Base-by-base conservation (phyloP, 2,888 invertebrate genomes). In the Alitta virens region DNA sequence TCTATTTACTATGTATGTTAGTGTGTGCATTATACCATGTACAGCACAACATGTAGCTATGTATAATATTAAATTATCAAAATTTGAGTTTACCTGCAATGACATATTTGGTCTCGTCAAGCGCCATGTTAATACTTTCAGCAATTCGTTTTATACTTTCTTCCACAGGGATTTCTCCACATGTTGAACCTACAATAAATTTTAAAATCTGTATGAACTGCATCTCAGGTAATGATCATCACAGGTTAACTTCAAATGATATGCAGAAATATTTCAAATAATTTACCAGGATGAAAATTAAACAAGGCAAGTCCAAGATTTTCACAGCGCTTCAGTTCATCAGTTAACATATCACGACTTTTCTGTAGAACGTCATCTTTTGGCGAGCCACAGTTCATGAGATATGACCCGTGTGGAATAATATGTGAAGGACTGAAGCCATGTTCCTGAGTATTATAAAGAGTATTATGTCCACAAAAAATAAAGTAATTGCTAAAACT, bases 271-370 rank as follows among this genome's bases (percentile, higher is more conserved):
- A 33, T n/a, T n/a, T n/a, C 33, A 33, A 12, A 33, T 33, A 33
- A 12, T 33, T 33, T 7, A 76, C 84, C 84, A 53, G 85, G 84
- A 70, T 85, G 85, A 65, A 85, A 83, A 69, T 84, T 85, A 71
- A 79, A 84, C 62, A 82, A 71, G 7, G 71, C 69, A 3, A 85
- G 75, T 2, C 83, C 84, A 2, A 85, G 75, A 46, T 72, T 74
- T 65, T 85, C 83, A 70, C 84, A 84, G 25, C 84, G 70, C 65
- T 75, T 72, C 18, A 84, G 74, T 63, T 85, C 85, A 66, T 84
- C 83, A 18, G 84, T 64, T 55, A 85, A 71, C 16, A 76, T 73
- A 12, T 73, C 75, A 12, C 83, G 70, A 65, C 82, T 82, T 63
- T 82, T 83, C 50, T 71, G 64, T 57, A 84, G 71, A 7, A 73